Percentiles rank a stretch among this genome's conserved stretches.
phyloP scores from a whole-genome alignment of 2,797 vertebrate genomes.

The Premnoplex brunnescens region DNA sequence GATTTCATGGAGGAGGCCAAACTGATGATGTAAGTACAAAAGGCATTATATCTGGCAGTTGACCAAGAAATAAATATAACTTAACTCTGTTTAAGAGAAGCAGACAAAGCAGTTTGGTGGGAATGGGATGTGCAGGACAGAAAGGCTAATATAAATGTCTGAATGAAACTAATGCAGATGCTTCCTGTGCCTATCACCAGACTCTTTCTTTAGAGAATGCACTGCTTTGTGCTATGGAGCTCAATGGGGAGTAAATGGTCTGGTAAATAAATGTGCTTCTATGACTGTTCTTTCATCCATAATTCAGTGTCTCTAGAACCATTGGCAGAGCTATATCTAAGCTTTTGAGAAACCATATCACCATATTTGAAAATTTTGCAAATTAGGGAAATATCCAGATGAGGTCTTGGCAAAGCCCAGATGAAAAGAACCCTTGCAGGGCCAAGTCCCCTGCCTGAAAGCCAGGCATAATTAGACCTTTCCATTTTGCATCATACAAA shows the following conservation, averaged over 20 bases:
- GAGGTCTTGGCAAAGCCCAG: neutral
- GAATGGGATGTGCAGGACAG: neutral
- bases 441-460: neutral
- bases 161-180: neutral
- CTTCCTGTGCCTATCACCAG: rapidly evolving
- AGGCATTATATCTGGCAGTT: neutral
- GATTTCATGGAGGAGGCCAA: slow-evolving; percentile 79
- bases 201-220: neutral
- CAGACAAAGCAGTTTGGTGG: neutral
- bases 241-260: neutral
- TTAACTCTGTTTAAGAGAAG: neutral
- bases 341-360: neutral
- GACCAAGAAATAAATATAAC: neutral
- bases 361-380: neutral
- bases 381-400: neutral
- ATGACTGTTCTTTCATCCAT: neutral
- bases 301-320: neutral
- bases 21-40: slow-evolving; percentile 77
- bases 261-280: neutral
- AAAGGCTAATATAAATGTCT: neutral
- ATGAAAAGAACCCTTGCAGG: neutral
- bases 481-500: neutral
- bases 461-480: neutral
- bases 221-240: neutral
- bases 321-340: neutral